These are phyloP conservation scores for Andrena fulva DNA, from an alignment of 2,888 invertebrate species.

Conservation along the genomic window DNA sequence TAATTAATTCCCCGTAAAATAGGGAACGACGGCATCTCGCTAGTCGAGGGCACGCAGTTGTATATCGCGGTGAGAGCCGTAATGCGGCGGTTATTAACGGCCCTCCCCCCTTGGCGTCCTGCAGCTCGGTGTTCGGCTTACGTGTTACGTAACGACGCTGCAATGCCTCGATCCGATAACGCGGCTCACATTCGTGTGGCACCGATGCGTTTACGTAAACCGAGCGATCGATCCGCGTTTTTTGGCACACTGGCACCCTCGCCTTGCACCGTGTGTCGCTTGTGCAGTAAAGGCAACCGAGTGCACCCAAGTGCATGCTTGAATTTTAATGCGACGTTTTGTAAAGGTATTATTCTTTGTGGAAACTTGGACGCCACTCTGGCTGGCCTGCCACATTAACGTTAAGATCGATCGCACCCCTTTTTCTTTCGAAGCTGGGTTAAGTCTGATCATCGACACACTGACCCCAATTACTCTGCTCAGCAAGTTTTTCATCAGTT, in stretches of 20 bases:
- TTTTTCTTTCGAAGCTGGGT: conserved; percentile 18
- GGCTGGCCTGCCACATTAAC: neutral
- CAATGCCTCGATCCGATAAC: conserved; percentile 46
- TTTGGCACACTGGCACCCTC: conserved; percentile 24
- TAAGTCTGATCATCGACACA: conserved; percentile 53
- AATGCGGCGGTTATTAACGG: conserved; percentile 68
- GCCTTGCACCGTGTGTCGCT: neutral
- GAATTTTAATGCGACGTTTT: neutral
- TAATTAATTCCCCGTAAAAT: conserved; percentile 68
- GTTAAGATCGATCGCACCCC: conserved; percentile 31
- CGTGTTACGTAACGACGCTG: conserved; percentile 54
- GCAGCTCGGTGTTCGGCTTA: conserved; percentile 43
- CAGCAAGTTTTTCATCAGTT: conserved; percentile 32
- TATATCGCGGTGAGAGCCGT: conserved; percentile 55
- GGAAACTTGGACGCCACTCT: neutral
- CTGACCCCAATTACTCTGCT: conserved; percentile 41
- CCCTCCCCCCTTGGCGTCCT: conserved; percentile 14
- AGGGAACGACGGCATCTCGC: conserved; percentile 41
- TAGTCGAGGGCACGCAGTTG: conserved; percentile 47
- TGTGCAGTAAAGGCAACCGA: neutral
- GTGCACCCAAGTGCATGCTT: neutral
- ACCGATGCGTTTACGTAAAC: conserved; percentile 41
- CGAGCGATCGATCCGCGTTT: conserved; percentile 33
- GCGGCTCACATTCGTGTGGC: conserved; percentile 26
- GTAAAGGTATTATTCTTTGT: neutral